Percentiles rank a stretch among this genome's conserved stretches.
Conservation (phyloP, 1,140 invertebrate genomes). For the Drosophila setifemur region DNA sequence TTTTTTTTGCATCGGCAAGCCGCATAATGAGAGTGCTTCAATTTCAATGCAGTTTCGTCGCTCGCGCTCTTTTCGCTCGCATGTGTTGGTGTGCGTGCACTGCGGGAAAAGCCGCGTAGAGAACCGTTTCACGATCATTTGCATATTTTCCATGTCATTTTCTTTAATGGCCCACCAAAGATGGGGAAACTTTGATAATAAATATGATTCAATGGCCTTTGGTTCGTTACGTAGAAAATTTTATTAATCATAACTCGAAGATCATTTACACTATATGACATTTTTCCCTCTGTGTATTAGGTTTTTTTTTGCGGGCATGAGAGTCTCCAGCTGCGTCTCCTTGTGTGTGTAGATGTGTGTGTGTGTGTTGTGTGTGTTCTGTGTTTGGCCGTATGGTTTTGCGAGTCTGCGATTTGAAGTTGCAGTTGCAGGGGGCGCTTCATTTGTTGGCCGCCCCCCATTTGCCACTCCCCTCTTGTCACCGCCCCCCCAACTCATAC, state of each 20-base stretch:
- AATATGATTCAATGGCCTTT: no score
- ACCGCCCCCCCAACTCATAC: neutral
- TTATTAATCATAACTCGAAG: no score
- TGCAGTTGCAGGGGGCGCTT: slow-evolving; percentile 36
- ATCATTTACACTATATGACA: no score
- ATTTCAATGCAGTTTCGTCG: slow-evolving; percentile 36
- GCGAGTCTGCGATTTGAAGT: slow-evolving; percentile 39
- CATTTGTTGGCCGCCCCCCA: slow-evolving; percentile 36
- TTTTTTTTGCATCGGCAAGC: no score
- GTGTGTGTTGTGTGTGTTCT: slow-evolving; percentile 16
- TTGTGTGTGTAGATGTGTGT: neutral
- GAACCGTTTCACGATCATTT: neutral
- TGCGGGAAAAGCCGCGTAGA: neutral
- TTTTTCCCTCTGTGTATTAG: neutral
- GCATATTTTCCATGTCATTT: no score
- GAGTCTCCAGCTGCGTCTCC: slow-evolving; percentile 18
- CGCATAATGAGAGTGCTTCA: slow-evolving; percentile 70
- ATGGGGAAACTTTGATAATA: no score
- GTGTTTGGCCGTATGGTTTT: neutral
- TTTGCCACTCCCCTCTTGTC: neutral
- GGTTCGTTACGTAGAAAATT: no score
- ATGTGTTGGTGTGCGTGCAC: slow-evolving; percentile 1
- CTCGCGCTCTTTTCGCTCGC: slow-evolving; percentile 28
- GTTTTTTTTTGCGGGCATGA: neutral
- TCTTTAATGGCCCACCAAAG: no score